Percentiles rank a stretch among this genome's conserved stretches.
Evolutionary conservation across 2,797 vertebrate genomes (phyloP).

Genomic region (Manis pentadactyla): DNA sequence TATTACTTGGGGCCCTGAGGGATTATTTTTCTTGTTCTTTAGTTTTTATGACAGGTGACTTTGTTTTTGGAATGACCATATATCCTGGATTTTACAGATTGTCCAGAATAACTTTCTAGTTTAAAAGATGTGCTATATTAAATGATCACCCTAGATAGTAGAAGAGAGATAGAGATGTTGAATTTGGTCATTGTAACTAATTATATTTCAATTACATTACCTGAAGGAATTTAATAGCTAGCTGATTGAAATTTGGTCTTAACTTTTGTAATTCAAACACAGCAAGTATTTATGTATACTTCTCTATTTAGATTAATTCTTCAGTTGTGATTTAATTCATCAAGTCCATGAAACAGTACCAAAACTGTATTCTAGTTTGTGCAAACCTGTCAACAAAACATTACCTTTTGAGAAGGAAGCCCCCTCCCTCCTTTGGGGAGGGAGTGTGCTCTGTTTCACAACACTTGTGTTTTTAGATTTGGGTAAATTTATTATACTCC

Average conservation of each 20-base stretch:
- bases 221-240: neutral
- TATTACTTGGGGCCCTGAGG: neutral
- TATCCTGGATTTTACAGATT: neutral
- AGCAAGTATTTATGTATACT: neutral
- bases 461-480: neutral
- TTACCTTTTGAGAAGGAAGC: constrained; percentile 5
- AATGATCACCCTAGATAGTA: neutral
- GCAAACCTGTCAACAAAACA: neutral
- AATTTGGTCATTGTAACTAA: neutral
- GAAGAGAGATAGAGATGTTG: neutral
- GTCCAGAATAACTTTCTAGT: neutral
- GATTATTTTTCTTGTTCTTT: neutral
- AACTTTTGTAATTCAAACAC: neutral
- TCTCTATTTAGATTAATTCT: constrained; percentile 1
- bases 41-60: neutral
- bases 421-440: neutral
- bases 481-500: neutral
- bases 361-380: constrained; percentile 31
- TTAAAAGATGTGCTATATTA: constrained; percentile 9
- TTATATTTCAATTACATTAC: constrained; percentile 20
- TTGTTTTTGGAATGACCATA: neutral
- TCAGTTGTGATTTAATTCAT: constrained; percentile 2
- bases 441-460: neutral
- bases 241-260: neutral
- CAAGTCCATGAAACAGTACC: neutral